Base-by-base conservation (phyloP, 2,113 vertebrate genomes). In the Vulpes ferrilata region DNA sequence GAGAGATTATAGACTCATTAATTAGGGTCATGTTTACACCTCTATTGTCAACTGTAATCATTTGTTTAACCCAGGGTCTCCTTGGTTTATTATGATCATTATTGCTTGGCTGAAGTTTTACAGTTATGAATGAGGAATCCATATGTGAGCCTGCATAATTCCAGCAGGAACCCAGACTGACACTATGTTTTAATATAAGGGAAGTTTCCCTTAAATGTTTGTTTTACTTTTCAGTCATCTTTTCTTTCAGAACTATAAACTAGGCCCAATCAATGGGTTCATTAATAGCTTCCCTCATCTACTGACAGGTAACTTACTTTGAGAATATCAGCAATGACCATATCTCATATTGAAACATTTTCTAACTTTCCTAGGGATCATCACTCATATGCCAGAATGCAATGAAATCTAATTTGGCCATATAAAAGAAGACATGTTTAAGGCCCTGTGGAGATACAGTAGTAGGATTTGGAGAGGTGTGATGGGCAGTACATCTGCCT, bases 21-120 rank as follows among this genome's bases (percentile, higher is more conserved):
- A 96, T 97, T 87, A 97, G 71, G 94, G 92, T 95, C 97, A 85
- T 97, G 96, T 97, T 98, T 98, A 96, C 83, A 97, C 87, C 92
- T 97, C 87, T 30, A n/a, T 92, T 96, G 95, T 97, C 96, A 97
- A 90, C 93, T 86, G 20, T 95, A 97, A 90, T 97, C 95, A 96
- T 97, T 97, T 92, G 80, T 95, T 98, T 96, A 95, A 96, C 92
- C 92, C 90, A 43, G 92, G 97, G 64, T 97, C 96, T 96, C 87
- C 76, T 96, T 98, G 55, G 83, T 96, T 97, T 97, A 96, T 96
- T 96, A 78, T 59, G 87, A 90, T 95, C 51, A 25, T 90, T 96
- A 82, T 43, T 96, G 81, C 95, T 84, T 92, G 92, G 87, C 93
- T 96, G 23, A 60, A 80, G 92, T 94, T 95, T 88, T 48, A 93